Percentiles rank a stretch among this genome's conserved stretches.
phyloP scores from a whole-genome alignment of 2,888 invertebrate genomes.

The Mayetiola destructor region DNA sequence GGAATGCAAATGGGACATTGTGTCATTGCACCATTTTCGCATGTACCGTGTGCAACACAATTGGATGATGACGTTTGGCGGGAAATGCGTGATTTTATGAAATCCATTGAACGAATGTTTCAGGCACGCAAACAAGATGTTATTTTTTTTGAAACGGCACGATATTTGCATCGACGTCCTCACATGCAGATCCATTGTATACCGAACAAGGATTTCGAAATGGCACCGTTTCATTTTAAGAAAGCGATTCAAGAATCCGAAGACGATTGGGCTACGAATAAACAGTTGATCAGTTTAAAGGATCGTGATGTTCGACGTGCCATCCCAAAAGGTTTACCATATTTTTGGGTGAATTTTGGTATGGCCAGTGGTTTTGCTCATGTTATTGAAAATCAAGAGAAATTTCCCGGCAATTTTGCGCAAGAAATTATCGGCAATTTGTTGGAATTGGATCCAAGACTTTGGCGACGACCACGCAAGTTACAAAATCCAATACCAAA shows the following conservation, averaged over 20 bases:
- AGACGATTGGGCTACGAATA: slow-evolving; percentile 88
- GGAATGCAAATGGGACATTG: slow-evolving; percentile 79
- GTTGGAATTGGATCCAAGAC: slow-evolving; percentile 67
- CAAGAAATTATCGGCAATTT: slow-evolving; percentile 94
- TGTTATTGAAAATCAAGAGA: slow-evolving; percentile 83
- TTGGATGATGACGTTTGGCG: slow-evolving; percentile 91
- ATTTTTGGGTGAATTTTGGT: slow-evolving; percentile 90
- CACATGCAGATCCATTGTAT: slow-evolving; percentile 85
- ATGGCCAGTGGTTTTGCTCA: slow-evolving; percentile 87
- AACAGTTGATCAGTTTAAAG: slow-evolving; percentile 64
- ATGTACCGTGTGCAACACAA: slow-evolving; percentile 61
- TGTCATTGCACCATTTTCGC: slow-evolving; percentile 69
- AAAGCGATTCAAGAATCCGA: slow-evolving; percentile 94
- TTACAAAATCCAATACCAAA: slow-evolving; percentile 42
- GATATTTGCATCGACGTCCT: slow-evolving; percentile 53
- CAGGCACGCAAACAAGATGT: slow-evolving; percentile 56
- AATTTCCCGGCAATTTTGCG: slow-evolving; percentile 81
- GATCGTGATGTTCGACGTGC: slow-evolving; percentile 61
- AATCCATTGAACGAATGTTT: slow-evolving; percentile 66
- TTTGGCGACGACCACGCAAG: slow-evolving; percentile 71
- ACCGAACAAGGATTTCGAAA: slow-evolving; percentile 69
- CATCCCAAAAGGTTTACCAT: slow-evolving; percentile 86
- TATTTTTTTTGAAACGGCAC: slow-evolving; percentile 82
- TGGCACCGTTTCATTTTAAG: slow-evolving; percentile 93
- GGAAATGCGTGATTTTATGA: slow-evolving; percentile 64